Evolutionary conservation across 2,797 vertebrate species (phyloP).

Genomic region (Gobionotothen gibberifrons): DNA sequence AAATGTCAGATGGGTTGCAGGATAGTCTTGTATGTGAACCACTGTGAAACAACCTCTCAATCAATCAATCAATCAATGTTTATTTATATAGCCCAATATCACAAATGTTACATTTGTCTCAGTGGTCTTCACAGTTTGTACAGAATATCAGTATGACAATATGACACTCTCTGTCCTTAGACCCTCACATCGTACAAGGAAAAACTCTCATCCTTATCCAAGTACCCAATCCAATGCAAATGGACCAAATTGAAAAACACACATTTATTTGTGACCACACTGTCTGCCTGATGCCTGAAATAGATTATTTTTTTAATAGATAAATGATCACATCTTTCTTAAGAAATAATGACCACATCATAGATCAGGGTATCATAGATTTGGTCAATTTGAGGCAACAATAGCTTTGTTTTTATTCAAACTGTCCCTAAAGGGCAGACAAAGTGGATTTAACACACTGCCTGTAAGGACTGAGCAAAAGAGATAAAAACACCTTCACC

Average conservation of each 20-base stretch:
- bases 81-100: too few species aligned
- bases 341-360: background rate
- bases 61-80: too few species aligned
- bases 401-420: background rate
- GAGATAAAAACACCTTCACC: slow-evolving; percentile 2
- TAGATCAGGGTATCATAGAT: slow-evolving; percentile 17
- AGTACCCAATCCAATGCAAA: background rate
- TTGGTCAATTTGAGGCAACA: slow-evolving; percentile 12
- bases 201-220: background rate
- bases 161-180: too few species aligned
- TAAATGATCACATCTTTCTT: background rate
- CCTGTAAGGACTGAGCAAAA: slow-evolving; percentile 13
- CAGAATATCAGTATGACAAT: too few species aligned
- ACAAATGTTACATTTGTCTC: too few species aligned
- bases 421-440: slow-evolving; percentile 19
- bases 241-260: background rate
- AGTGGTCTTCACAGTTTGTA: too few species aligned
- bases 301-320: too few species aligned
- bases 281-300: background rate
- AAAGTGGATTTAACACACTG: slow-evolving; percentile 32
- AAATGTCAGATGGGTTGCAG: slow-evolving; percentile 11
- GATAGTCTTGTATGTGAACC: background rate
- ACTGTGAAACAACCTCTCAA: background rate
- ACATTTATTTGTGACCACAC: background rate
- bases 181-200: too few species aligned